Evolutionary conservation across 2,113 vertebrate genomes (phyloP), one percentile per base, ranked within the genome.

Genomic region (Rousettus leschenaultii): DNA sequence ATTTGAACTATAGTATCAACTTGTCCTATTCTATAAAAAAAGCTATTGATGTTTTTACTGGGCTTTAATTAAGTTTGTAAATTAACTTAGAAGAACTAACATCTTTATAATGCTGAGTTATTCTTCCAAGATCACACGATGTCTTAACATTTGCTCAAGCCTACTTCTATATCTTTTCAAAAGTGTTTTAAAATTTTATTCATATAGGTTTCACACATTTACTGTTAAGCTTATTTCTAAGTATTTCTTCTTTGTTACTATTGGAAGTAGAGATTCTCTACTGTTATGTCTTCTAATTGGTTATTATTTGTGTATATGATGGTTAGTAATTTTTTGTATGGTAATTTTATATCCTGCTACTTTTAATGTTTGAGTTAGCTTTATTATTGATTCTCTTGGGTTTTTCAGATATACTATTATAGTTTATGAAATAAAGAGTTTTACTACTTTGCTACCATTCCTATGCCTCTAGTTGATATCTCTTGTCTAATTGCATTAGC

Each of bases 51-150:
- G 38, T 51, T 89, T 80, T 91, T 78, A 66, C 55, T 70, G 53
- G 22, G n/a, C 21, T 94, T 95, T 43, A 71, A 63, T 87, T 89
- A 53, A 84, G 73, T 93, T 90, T 85, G 9, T 86, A 95, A 95
- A 85, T 73, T 83, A 89, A 86, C 55, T 55, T 59, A 65, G 65
- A 82, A 74, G 14, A 91, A 89, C 26, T 92, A 65, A 63, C 28
- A 65, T 75, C 80, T 91, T 86, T 65, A 55, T 61, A 70, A 65
- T n/a, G 18, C 78, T 91, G n/a, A 85, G 24, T 86, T 57, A 61
- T 71, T 92, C 59, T 61, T 51, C 33, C 43, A 89, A 85, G 30
- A 79, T 84, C 70, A 74, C 3, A 61, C 3, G 6, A 59, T 11
- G 13, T 28, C 43, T n/a, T 79, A 90, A 33, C 19, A 85, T 21